A percentile compares a stretch with the other conserved stretches of the same genome.
phyloP scores from a whole-genome alignment of 2,797 vertebrate species.

The Dromococcyx pavoninus region DNA sequence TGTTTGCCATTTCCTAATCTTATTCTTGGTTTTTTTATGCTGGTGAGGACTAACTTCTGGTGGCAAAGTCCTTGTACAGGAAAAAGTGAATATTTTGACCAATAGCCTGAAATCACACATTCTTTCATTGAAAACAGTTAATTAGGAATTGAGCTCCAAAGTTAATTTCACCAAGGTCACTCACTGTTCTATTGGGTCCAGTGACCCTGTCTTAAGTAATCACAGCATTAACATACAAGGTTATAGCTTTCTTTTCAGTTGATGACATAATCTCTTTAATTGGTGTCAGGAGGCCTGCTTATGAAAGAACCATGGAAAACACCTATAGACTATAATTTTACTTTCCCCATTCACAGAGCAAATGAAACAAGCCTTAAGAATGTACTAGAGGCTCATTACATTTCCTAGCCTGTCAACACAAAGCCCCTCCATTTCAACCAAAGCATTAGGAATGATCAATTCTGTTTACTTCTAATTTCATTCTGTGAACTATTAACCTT shows the following conservation, averaged over 20 bases:
- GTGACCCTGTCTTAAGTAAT: slow-evolving; percentile 92
- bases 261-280: slow-evolving; percentile 99
- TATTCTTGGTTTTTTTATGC: background rate
- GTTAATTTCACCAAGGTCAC: slow-evolving; percentile 85
- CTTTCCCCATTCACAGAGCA: slow-evolving; percentile 84
- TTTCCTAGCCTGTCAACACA: slow-evolving; percentile 81
- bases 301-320: slow-evolving; percentile 86
- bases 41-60: slow-evolving; percentile 47
- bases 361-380: slow-evolving; percentile 84
- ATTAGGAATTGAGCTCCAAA: slow-evolving; percentile 84
- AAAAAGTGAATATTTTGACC: slow-evolving; percentile 72
- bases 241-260: slow-evolving; percentile 87
- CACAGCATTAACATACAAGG: slow-evolving; percentile 80
- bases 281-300: slow-evolving; percentile 89
- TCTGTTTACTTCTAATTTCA: slow-evolving; percentile 77
- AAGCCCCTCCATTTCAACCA: slow-evolving; percentile 79
- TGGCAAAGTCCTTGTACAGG: slow-evolving; percentile 64
- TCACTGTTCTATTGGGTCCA: slow-evolving; percentile 80
- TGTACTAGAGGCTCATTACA: slow-evolving; percentile 83
- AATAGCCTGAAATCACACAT: slow-evolving; percentile 77
- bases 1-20: slow-evolving; percentile 45
- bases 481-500: slow-evolving; percentile 84
- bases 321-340: slow-evolving; percentile 87
- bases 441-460: slow-evolving; percentile 78
- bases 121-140: slow-evolving; percentile 83